Percentiles rank a stretch among this genome's conserved stretches.
Evolutionary conservation across 1,140 invertebrate genomes (phyloP).

Genomic region (Polypedilum vanderplanki): DNA sequence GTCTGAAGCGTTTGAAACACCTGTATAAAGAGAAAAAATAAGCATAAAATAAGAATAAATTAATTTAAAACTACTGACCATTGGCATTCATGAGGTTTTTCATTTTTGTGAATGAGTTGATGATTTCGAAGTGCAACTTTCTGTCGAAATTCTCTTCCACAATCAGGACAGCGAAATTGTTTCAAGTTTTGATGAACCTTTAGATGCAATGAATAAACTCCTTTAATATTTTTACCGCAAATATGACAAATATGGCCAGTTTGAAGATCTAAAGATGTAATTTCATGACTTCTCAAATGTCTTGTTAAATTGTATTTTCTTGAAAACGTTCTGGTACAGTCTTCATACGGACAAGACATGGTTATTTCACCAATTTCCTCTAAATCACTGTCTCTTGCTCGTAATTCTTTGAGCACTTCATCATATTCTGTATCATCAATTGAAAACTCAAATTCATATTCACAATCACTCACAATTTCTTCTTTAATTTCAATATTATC

Average conservation of each 20-base stretch:
- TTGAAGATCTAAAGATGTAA: not conserved
- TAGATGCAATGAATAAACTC: conserved; percentile 10
- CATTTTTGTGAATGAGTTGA: not conserved
- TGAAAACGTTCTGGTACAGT: not conserved
- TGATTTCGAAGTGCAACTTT: conserved; percentile 18
- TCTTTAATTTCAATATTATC: conserved; percentile 8
- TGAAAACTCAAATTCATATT: conserved; percentile 1
- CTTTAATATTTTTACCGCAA: not conserved
- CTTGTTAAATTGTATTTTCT: not conserved
- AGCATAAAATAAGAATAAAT: no score
- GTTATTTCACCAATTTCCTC: not conserved
- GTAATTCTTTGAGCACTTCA: not conserved
- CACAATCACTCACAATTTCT: not conserved
- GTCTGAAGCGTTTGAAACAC: not conserved
- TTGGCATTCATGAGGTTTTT: conserved; percentile 19
- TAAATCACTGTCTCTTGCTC: conserved; percentile 1
- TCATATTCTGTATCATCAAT: conserved; percentile 22
- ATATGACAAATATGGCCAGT: conserved; percentile 8
- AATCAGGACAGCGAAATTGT: not conserved
- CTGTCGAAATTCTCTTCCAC: conserved; percentile 11
- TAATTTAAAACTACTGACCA: not conserved
- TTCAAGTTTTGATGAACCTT: not conserved
- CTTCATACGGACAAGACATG: not conserved
- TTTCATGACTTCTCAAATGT: not conserved
- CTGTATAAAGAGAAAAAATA: no score